phyloP scores from a whole-genome alignment of 2,797 vertebrate genomes.

The Rhincodon typus region DNA sequence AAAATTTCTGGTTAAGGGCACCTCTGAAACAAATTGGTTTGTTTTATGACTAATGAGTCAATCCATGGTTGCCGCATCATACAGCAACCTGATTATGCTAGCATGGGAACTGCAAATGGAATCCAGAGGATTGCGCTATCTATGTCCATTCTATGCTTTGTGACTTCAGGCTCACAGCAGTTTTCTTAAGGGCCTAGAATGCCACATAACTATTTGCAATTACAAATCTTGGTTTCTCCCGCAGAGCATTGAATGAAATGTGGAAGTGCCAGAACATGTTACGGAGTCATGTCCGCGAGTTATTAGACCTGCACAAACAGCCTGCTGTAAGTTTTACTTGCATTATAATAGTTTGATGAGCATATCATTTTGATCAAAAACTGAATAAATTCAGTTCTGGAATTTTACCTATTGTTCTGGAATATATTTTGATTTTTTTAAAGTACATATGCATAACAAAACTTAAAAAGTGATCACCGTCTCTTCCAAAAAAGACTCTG shows the following conservation, averaged over 20 bases:
- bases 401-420: not conserved
- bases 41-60: not conserved
- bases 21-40: not conserved
- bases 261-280: slow-evolving; percentile 99
- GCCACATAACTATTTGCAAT: not conserved
- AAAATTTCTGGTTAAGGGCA: not conserved
- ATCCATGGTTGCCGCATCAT: not conserved
- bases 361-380: not conserved
- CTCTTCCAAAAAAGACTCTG: not conserved
- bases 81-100: not conserved
- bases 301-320: slow-evolving; percentile 92
- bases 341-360: not conserved
- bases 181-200: not conserved
- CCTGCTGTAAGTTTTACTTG: slow-evolving; percentile 67
- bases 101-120: not conserved
- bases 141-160: not conserved
- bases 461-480: not conserved
- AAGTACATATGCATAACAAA: not conserved
- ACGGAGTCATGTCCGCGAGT: slow-evolving; percentile 85
- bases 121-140: not conserved
- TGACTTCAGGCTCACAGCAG: not conserved
- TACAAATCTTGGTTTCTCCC: slow-evolving; percentile 39
- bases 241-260: slow-evolving; percentile 96
- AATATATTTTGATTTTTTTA: not conserved
- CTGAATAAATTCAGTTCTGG: not conserved